Evolutionary conservation across 2,113 vertebrate species (phyloP).

Genomic region (Misgurnus mizolepis): DNA sequence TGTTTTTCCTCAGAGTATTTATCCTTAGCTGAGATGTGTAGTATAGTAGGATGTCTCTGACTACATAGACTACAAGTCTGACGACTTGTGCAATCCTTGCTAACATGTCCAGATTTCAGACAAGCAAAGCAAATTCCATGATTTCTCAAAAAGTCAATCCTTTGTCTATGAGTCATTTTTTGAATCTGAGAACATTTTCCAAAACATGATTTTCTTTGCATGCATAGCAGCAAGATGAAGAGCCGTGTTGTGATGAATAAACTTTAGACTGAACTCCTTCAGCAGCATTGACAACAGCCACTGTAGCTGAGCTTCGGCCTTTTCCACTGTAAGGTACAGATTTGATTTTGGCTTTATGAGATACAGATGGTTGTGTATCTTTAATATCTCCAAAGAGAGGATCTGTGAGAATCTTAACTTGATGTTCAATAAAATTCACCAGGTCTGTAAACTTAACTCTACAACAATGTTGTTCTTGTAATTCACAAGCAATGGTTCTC

Average conservation of each 20-base stretch:
- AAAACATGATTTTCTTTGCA: conserved; percentile 16
- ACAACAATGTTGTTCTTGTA: conserved; percentile 5
- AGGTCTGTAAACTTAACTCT: not conserved
- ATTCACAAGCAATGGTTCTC: conserved; percentile 3
- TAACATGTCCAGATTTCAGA: conserved; percentile 19
- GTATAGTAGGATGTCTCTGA: conserved; percentile 21
- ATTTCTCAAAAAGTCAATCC: conserved; percentile 24
- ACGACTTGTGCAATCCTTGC: conserved; percentile 9
- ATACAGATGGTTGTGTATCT: not conserved
- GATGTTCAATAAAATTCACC: conserved; percentile 17
- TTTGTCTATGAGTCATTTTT: conserved; percentile 19
- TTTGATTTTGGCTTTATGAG: not conserved
- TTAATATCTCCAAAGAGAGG: conserved; percentile 29
- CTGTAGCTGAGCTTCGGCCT: not conserved
- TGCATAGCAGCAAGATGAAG: not conserved
- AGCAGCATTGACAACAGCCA: not conserved
- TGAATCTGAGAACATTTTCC: not conserved
- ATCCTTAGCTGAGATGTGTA: conserved; percentile 23
- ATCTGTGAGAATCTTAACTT: conserved; percentile 17
- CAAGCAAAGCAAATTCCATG: conserved; percentile 36
- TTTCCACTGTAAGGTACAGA: not conserved
- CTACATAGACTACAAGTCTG: conserved; percentile 34
- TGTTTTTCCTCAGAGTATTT: not conserved
- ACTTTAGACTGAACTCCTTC: not conserved
- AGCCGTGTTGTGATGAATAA: not conserved